Percentiles rank a stretch among this genome's conserved stretches.
Conservation (phyloP, 2,113 vertebrate species). For the Callaeas wilsoni region DNA sequence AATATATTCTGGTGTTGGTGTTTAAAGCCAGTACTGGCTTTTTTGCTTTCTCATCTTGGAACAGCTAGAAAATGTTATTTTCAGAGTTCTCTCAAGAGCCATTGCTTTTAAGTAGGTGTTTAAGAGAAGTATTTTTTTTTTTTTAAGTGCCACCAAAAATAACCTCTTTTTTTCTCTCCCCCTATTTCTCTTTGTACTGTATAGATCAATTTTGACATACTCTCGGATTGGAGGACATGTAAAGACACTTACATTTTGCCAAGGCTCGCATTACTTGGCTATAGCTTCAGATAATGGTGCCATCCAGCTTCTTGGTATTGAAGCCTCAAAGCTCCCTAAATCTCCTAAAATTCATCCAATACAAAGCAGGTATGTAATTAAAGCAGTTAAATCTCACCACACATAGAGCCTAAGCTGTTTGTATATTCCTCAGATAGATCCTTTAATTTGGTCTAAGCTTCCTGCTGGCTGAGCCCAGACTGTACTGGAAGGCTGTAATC, state of each 20-base stretch:
- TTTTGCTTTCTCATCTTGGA: not conserved
- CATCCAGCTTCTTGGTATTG: slow-evolving; percentile 90
- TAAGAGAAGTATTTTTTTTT: not conserved
- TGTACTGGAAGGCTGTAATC: not conserved
- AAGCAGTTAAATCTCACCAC: not conserved
- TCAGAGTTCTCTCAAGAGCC: not conserved
- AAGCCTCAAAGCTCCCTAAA: slow-evolving; percentile 92
- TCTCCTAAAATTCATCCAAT: slow-evolving; percentile 94
- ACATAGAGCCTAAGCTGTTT: not conserved
- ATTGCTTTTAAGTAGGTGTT: not conserved
- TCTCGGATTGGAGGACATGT: slow-evolving; percentile 89
- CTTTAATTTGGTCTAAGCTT: not conserved
- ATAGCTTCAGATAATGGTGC: slow-evolving; percentile 92
- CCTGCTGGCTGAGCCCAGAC: not conserved
- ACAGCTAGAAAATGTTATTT: not conserved
- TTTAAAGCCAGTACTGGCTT: not conserved
- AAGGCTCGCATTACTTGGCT: slow-evolving; percentile 94
- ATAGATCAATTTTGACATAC: slow-evolving; percentile 91
- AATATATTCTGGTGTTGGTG: not conserved
- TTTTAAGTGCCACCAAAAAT: not conserved
- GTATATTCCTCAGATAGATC: not conserved
- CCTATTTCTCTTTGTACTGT: not conserved
- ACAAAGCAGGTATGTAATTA: slow-evolving; percentile 85
- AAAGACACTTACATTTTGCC: slow-evolving; percentile 94
- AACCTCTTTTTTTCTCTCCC: not conserved